Percentiles rank a stretch among this genome's conserved stretches.
phyloP scores from a whole-genome alignment of 2,888 invertebrate genomes.

The Galerucella pusilla region DNA sequence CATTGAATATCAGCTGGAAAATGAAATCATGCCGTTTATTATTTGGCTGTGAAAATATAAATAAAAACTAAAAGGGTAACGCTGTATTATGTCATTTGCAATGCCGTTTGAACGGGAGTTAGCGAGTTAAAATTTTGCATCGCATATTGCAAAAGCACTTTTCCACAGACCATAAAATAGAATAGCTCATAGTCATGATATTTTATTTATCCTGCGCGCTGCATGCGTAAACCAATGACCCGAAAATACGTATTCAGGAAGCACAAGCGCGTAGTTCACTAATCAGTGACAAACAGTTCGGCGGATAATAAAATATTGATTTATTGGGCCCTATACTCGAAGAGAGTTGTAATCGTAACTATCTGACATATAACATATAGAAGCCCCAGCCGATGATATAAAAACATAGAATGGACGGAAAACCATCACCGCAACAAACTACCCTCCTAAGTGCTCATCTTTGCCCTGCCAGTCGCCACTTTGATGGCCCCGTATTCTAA shows the following conservation, averaged over 20 bases:
- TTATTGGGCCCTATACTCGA: conserved; percentile 55
- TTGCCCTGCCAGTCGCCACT: conserved; percentile 54
- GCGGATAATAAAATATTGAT: conserved; percentile 62
- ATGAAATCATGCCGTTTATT: neutral
- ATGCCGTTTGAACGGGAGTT: conserved; percentile 54
- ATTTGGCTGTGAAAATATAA: conserved; percentile 23
- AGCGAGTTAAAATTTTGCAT: conserved; percentile 58
- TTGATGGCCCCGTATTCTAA: conserved; percentile 58
- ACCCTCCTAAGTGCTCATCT: conserved; percentile 57
- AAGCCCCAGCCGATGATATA: conserved; percentile 48
- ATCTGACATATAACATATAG: conserved; percentile 45
- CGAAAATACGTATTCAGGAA: conserved; percentile 59
- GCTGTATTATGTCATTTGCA: conserved; percentile 51
- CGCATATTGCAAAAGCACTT: conserved; percentile 59
- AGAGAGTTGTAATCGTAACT: conserved; percentile 57
- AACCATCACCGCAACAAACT: conserved; percentile 50
- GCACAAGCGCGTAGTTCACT: conserved; percentile 53
- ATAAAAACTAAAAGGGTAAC: conserved; percentile 35
- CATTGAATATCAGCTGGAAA: neutral
- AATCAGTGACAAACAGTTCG: conserved; percentile 57
- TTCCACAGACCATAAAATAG: conserved; percentile 61
- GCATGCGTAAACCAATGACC: conserved; percentile 61
- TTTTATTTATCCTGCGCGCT: conserved; percentile 62
- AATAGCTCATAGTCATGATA: conserved; percentile 59
- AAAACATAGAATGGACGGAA: conserved; percentile 51